These are phyloP conservation scores for Xenopus borealis DNA, from an alignment of 2,113 vertebrate species.

Conservation along the genomic window DNA sequence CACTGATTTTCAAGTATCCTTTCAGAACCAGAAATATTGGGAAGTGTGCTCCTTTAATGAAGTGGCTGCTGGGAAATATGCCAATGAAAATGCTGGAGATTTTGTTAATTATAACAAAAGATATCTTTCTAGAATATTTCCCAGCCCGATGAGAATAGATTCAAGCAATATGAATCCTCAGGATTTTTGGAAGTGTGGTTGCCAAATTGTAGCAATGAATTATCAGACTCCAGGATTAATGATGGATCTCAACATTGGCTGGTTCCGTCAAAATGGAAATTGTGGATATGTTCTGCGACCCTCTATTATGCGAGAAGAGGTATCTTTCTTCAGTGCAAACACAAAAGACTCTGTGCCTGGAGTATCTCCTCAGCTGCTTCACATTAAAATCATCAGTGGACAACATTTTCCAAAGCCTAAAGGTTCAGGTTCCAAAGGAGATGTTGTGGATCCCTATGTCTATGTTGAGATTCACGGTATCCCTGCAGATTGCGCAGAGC, in stretches of 20 bases:
- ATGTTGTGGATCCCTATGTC: constrained; percentile 94
- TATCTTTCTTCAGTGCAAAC: constrained; percentile 96
- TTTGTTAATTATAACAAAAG: constrained; percentile 98
- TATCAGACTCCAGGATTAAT: constrained; percentile 95
- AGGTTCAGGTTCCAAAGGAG: constrained; percentile 95
- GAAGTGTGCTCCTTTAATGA: constrained; percentile 96
- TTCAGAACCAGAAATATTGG: constrained; percentile 94
- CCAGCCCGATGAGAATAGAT: constrained; percentile 96
- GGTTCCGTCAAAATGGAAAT: constrained; percentile 95
- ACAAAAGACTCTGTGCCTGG: constrained; percentile 95
- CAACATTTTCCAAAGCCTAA: constrained; percentile 97
- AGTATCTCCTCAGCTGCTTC: constrained; percentile 93
- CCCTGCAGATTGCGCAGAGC: constrained; percentile 92
- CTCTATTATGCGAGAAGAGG: constrained; percentile 94
- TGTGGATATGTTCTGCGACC: constrained; percentile 93
- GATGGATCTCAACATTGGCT: constrained; percentile 97
- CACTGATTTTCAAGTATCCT: constrained; percentile 87
- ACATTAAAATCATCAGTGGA: constrained; percentile 96
- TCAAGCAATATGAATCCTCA: constrained; percentile 99
- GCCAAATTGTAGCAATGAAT: constrained; percentile 98
- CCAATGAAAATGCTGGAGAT: constrained; percentile 89
- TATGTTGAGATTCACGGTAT: constrained; percentile 97
- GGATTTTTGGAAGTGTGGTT: constrained; percentile 98
- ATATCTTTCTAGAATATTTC: constrained; percentile 88
- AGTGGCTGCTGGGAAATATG: constrained; percentile 86